Evolutionary conservation across 2,797 vertebrate genomes (phyloP), one percentile per base, ranked within the genome.

Genomic region (Saxicola maurus): DNA sequence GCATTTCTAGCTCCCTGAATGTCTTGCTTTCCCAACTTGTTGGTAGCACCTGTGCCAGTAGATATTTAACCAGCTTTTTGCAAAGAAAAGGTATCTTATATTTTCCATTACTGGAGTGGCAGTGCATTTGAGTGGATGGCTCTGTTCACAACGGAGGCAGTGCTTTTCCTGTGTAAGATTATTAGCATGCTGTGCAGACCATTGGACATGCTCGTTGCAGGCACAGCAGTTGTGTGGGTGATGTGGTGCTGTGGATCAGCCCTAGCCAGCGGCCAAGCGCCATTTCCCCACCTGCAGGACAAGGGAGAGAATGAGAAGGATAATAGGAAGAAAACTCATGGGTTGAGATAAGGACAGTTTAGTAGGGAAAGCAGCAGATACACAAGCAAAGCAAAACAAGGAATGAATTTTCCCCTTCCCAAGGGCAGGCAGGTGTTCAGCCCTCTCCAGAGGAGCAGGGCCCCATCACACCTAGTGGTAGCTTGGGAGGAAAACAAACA

Each of bases 231-330:
- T 72, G 3, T 14, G 6, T 1, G 7, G 23, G 11, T 49, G 42
- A 56, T 76, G 81, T 73, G 23, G 8, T 67, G 42, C 37, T 12
- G 3, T 55, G 55, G 62, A 49, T 74, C 37, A 37, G 5, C 16
- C 69, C 28, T 19, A 80, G n/a, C 23, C 27, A 61, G 35, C n/a
- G 31, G 9, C n/a, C 42, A 56, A 56, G 23, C 55, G 28, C 31
- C 14, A 4, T 17, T 68, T 28, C 23, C 9, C 17, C 12, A 16
- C 27, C n/a, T 25, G 19, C 0, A 0, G n/a, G 14, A 21, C 31
- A 6, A 21, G 6, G 14, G 13, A 56, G 49, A 38, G 49, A 62
- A 49, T 56, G 42, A 33, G 49, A 31, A 43, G 4, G 19, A 7
- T 49, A 21, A 49, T 13, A 25, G 24, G 24, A 13, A 14, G 23